Evolutionary conservation across 2,888 invertebrate genomes (phyloP).

Genomic region (Crossocerus cetratus): DNA sequence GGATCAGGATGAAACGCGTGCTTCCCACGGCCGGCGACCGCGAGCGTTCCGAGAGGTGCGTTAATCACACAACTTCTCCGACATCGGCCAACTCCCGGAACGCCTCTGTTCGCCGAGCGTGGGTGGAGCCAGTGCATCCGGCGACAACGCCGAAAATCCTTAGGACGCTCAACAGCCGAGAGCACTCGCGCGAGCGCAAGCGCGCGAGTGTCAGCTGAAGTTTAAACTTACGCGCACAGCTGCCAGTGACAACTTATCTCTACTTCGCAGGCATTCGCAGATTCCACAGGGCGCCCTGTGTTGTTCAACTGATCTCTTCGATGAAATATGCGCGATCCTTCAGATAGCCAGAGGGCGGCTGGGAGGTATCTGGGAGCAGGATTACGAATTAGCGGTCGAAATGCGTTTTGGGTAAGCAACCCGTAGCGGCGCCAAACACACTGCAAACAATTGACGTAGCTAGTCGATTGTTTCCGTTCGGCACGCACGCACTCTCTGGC

Average conservation of each 20-base stretch:
- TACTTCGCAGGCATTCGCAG: constrained; percentile 9
- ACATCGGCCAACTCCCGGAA: constrained; percentile 12
- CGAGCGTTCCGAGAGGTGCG: constrained; percentile 34
- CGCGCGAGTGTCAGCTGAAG: constrained; percentile 17
- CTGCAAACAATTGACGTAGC: too few species aligned
- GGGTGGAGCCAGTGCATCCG: neutral
- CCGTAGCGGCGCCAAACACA: too few species aligned
- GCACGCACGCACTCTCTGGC: too few species aligned
- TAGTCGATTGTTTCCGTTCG: too few species aligned
- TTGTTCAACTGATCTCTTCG: too few species aligned
- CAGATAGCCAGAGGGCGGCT: too few species aligned
- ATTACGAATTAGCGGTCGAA: too few species aligned
- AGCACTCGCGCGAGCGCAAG: constrained; percentile 14
- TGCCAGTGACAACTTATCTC: constrained; percentile 35
- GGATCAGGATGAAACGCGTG: constrained; percentile 11
- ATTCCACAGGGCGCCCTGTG: too few species aligned
- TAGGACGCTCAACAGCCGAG: constrained; percentile 17
- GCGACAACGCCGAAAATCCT: constrained; percentile 14
- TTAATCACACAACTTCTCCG: constrained; percentile 40
- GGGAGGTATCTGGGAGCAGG: too few species aligned
- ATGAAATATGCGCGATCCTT: too few species aligned
- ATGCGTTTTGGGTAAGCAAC: too few species aligned
- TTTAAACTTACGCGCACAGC: constrained; percentile 25
- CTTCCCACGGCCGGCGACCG: neutral
- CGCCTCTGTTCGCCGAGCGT: neutral